Evolutionary conservation across 2,113 vertebrate genomes (phyloP).

Genomic region (Actenoides hombroni): DNA sequence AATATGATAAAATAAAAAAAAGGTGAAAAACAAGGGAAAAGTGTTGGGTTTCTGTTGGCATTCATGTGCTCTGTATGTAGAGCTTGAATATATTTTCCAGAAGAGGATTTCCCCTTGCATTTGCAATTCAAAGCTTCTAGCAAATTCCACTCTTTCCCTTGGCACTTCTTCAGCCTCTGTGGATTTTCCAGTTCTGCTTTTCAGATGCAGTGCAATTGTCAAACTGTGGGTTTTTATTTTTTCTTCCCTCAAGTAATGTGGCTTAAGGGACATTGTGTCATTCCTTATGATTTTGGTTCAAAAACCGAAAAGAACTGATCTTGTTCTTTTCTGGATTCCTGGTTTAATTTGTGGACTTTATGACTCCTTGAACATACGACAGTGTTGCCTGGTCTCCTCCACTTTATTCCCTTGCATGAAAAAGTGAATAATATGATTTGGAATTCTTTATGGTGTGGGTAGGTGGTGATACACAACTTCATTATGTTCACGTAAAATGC

Average conservation of each 20-base stretch:
- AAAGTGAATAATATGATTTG: neutral
- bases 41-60: conserved; percentile 24
- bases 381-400: neutral
- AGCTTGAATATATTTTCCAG: conserved; percentile 55
- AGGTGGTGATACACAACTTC: neutral
- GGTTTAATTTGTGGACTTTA: neutral
- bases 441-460: neutral
- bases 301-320: neutral
- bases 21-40: neutral
- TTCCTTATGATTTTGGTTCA: neutral
- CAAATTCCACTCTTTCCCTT: conserved; percentile 60
- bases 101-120: conserved; percentile 57
- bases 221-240: neutral
- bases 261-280: neutral
- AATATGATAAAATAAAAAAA: neutral
- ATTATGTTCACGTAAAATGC: neutral
- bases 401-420: neutral
- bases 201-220: neutral
- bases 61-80: neutral
- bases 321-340: neutral
- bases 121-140: conserved; percentile 66
- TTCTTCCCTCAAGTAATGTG: neutral
- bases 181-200: conserved; percentile 60
- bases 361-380: neutral
- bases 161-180: conserved; percentile 36